Conservation (phyloP, 2,113 vertebrate species). For the Tachuris rubrigastra region DNA sequence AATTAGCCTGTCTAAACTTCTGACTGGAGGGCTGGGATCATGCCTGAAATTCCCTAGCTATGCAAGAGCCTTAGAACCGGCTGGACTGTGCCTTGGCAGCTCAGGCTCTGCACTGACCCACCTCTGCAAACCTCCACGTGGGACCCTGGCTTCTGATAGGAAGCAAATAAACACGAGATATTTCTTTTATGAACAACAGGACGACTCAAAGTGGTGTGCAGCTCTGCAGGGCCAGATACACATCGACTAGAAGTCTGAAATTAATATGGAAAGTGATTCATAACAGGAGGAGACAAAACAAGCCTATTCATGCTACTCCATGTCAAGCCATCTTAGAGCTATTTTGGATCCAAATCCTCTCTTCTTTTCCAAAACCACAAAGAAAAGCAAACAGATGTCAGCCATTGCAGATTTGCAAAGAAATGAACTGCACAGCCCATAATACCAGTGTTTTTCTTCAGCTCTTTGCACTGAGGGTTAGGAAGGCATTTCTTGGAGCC, state of each 20-base stretch:
- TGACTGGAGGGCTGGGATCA: not conserved
- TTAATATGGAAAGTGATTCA: constrained; percentile 55
- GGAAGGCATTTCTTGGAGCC: not conserved
- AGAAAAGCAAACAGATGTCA: constrained; percentile 66
- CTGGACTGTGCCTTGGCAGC: rapidly evolving
- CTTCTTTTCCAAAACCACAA: constrained; percentile 57
- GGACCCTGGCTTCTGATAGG: not conserved
- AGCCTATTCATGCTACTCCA: constrained; percentile 57
- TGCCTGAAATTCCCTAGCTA: not conserved
- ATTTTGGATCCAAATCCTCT: constrained; percentile 52
- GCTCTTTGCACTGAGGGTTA: not conserved
- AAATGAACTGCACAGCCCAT: not conserved
- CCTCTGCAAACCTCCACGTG: not conserved
- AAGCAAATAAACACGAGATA: not conserved
- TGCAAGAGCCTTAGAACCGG: not conserved
- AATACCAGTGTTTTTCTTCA: not conserved
- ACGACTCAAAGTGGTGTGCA: not conserved
- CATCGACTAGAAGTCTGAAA: not conserved
- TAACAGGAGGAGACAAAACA: constrained; percentile 60
- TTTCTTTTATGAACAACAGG: not conserved
- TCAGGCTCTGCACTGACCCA: rapidly evolving
- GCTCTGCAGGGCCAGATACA: not conserved
- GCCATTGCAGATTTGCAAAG: constrained; percentile 11
- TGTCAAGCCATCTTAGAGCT: constrained; percentile 38
- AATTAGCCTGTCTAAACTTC: not conserved